Percentiles rank a stretch among this genome's conserved stretches.
Conservation (phyloP, 37 sponge, comb jelly and placozoan species). For the Dysidea cf. avara region DNA sequence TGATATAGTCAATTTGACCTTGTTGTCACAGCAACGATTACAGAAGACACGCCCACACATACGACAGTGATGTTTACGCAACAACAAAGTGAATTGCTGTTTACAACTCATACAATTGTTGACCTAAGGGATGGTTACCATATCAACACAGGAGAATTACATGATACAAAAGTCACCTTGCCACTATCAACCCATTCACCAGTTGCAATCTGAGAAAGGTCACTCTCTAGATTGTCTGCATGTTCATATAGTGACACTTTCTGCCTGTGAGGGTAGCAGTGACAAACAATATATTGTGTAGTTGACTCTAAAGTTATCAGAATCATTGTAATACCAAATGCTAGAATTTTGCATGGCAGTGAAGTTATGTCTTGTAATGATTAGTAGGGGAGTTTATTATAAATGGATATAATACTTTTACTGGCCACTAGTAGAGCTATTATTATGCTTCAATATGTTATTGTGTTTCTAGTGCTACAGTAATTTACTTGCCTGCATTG, state of each 20-base stretch:
- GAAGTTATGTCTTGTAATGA: too few species aligned
- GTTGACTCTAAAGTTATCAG: too few species aligned
- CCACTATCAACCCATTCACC: constrained; percentile 57
- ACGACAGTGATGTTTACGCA: constrained; percentile 80
- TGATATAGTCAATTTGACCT: constrained; percentile 46
- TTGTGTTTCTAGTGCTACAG: too few species aligned
- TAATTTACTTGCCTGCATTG: too few species aligned
- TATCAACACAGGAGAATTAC: too few species aligned
- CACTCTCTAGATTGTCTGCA: constrained; percentile 74
- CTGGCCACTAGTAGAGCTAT: too few species aligned
- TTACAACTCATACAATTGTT: constrained; percentile 54
- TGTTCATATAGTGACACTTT: constrained; percentile 83
- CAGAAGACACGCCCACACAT: constrained; percentile 85
- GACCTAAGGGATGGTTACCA: not conserved
- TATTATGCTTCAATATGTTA: too few species aligned
- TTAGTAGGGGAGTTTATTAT: too few species aligned
- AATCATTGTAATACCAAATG: too few species aligned
- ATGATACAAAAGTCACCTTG: not conserved
- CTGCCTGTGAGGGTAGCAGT: constrained; percentile 39
- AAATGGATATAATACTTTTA: too few species aligned
- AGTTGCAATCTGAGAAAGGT: constrained; percentile 30
- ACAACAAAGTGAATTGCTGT: constrained; percentile 40
- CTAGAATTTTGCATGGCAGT: too few species aligned
- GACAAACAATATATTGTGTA: not conserved
- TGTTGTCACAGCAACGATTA: constrained; percentile 55